A percentile compares a stretch with the other conserved stretches of the same genome.
phyloP scores from a whole-genome alignment of 2,888 invertebrate genomes.

The Tetropium fuscum region DNA sequence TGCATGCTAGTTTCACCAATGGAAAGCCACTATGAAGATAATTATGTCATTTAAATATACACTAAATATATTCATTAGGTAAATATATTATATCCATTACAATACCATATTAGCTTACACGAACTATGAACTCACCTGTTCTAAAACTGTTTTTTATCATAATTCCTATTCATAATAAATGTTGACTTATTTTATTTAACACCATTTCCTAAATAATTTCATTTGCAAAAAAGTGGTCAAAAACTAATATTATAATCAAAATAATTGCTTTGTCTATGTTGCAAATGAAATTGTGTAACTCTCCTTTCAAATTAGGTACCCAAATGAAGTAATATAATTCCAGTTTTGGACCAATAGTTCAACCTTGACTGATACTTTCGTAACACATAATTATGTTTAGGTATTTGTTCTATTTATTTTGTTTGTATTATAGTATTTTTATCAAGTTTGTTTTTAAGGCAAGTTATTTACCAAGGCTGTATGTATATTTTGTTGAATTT shows the following conservation, averaged over 20 bases:
- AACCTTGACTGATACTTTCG: conserved; percentile 21
- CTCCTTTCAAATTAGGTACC: background rate
- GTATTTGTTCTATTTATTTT: conserved; percentile 10
- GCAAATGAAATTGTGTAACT: background rate
- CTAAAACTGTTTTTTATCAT: no score
- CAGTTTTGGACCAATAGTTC: conserved; percentile 18
- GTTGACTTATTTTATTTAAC: no score
- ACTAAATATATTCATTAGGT: no score
- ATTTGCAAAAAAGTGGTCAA: no score
- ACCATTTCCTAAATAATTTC: no score
- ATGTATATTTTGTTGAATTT: conserved; percentile 23
- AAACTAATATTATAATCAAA: background rate
- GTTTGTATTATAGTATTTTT: conserved; percentile 3
- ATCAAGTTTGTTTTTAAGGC: conserved; percentile 2
- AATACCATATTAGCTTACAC: no score
- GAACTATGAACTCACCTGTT: no score
- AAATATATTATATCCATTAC: no score
- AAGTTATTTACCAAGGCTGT: conserved; percentile 9
- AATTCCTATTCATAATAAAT: no score
- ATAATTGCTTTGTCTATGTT: background rate
- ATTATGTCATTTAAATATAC: no score
- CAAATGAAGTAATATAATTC: conserved; percentile 9
- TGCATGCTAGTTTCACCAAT: no score
- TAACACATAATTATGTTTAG: conserved; percentile 24
- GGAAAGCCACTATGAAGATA: no score